A percentile compares a stretch with the other conserved stretches of the same genome.
These are phyloP conservation scores for Tethya wilhelma DNA, from an alignment of 37 sponge, comb jelly and placozoan genomes.

Conservation along the genomic window DNA sequence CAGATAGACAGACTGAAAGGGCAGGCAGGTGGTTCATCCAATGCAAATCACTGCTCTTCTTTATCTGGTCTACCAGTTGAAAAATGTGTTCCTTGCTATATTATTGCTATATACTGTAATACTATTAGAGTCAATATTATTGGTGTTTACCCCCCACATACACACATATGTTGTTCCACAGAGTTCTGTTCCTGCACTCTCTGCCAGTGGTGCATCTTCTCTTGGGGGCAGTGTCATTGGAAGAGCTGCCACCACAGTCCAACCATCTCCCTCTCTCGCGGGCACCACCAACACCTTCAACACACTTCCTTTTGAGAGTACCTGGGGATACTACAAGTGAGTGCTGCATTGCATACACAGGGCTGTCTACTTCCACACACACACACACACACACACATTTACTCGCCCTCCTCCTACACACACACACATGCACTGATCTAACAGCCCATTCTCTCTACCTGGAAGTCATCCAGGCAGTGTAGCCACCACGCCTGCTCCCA, in stretches of 20 bases:
- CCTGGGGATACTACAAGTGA: constrained; percentile 24
- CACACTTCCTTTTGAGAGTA: constrained; percentile 69
- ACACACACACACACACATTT: not conserved
- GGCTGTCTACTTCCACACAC: not conserved
- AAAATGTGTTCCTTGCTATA: too few species aligned
- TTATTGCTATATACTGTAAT: too few species aligned
- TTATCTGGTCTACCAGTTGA: too few species aligned
- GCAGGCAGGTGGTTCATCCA: too few species aligned
- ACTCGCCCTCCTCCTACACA: constrained; percentile 2
- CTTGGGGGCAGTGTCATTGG: not conserved
- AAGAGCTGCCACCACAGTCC: constrained; percentile 12
- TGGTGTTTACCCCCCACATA: too few species aligned
- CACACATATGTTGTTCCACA: too few species aligned
- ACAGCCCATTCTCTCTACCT: constrained; percentile 52
- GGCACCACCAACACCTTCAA: constrained; percentile 9
- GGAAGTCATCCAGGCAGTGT: constrained; percentile 61
- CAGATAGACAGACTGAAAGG: too few species aligned
- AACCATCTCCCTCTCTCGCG: constrained; percentile 38
- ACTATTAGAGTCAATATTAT: too few species aligned
- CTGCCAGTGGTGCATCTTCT: constrained; percentile 7
- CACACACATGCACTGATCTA: constrained; percentile 14
- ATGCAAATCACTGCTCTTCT: too few species aligned
- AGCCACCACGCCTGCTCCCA: constrained; percentile 49
- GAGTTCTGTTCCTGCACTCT: too few species aligned
- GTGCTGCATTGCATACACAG: not conserved